phyloP scores from a whole-genome alignment of 2,113 vertebrate species.

The Paratilapia polleni region DNA sequence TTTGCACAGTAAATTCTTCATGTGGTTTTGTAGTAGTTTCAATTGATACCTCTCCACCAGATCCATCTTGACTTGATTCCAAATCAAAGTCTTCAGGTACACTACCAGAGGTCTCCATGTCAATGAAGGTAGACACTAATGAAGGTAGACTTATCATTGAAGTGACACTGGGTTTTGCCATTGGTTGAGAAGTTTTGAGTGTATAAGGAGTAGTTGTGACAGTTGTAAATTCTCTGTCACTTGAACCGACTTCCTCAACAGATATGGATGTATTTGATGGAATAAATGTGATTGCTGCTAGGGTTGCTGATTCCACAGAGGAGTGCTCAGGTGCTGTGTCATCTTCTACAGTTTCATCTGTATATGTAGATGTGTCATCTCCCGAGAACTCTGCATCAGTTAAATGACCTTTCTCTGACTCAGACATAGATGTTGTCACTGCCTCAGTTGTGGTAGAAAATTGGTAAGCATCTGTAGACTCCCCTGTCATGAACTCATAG shows the following conservation, averaged over 20 bases:
- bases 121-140: slow-evolving; percentile 33
- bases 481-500: neutral
- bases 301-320: neutral
- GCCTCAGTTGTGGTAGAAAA: neutral
- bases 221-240: slow-evolving; percentile 4
- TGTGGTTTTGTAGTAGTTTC: slow-evolving; percentile 30
- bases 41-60: slow-evolving; percentile 10
- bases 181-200: slow-evolving; percentile 6
- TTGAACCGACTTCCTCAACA: neutral
- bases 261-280: slow-evolving; percentile 1
- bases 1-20: slow-evolving; percentile 40
- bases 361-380: slow-evolving; percentile 1
- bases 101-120: slow-evolving; percentile 53
- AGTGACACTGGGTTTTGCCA: slow-evolving; percentile 27
- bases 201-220: neutral
- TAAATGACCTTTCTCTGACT: neutral
- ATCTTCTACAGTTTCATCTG: slow-evolving; percentile 1
- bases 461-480: neutral
- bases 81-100: slow-evolving; percentile 27
- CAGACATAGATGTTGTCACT: neutral
- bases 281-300: neutral
- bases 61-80: slow-evolving; percentile 52
- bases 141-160: slow-evolving; percentile 31
- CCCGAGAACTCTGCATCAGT: neutral
- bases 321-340: neutral